Evolutionary conservation across 2,113 vertebrate species (phyloP).

Genomic region (Eptesicus fuscus): DNA sequence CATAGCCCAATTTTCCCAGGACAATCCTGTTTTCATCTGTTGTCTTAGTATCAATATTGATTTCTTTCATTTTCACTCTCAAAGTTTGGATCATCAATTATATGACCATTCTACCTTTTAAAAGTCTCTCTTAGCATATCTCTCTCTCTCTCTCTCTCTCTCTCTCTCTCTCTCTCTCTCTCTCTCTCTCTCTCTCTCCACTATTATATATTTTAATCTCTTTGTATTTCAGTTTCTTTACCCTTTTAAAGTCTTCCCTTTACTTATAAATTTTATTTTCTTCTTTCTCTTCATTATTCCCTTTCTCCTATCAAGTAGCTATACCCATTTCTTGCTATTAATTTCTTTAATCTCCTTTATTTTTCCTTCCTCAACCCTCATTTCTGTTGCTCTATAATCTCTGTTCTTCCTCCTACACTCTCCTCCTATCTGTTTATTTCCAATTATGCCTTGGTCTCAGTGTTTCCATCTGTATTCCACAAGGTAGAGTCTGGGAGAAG

Average conservation of each 20-base stretch:
- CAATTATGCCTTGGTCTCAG: not conserved
- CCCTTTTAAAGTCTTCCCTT: not conserved
- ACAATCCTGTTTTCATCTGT: not conserved
- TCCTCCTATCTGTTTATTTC: not conserved
- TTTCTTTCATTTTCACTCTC: not conserved
- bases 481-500: not conserved
- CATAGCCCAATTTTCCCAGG: not conserved
- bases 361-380: not conserved
- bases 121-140: not conserved
- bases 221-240: not conserved
- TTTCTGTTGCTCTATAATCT: not conserved
- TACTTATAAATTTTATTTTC: not conserved
- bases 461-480: not conserved
- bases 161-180: not conserved
- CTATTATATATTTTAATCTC: not conserved
- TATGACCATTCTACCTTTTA: not conserved
- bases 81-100: not conserved
- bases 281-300: not conserved
- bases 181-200: not conserved
- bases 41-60: not conserved
- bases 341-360: not conserved
- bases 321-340: not conserved
- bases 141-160: not conserved
- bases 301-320: not conserved
- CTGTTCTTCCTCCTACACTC: not conserved